Base-by-base conservation (phyloP, 2,888 invertebrate genomes). In the Amiota mariae region DNA sequence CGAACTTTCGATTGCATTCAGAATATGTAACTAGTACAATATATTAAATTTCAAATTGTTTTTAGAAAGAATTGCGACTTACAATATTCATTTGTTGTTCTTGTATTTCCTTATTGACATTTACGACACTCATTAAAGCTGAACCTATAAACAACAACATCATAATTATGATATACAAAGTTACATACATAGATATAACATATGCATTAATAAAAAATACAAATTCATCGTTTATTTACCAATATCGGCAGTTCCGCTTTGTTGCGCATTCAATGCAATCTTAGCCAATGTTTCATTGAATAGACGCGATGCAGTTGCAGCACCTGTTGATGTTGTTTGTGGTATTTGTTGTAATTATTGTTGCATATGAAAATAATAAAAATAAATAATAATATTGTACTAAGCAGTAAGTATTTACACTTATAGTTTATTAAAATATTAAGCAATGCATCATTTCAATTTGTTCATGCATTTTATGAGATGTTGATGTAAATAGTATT, bases 21-120 rank as follows among this genome's bases (percentile, higher is more conserved):
- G 36, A 6, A 36, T 6, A 36, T 6, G 36, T 2, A 6, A 36
- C 36, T 6, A 6, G 36, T 6, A 6, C 8, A 6, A 6, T 0
- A 36, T 36, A 36, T 36, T 36, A 36, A 36, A 36, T 36, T 6
- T 36, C 36, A 15, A 66, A n/a, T 3, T 47, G n/a, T 12, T 67
- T 49, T 49, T 15, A 12, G 8, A 10, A 15, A 12, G 8, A 10
- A 15, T 9, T 2, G 9, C 18, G 12, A 94, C 96, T 95, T 92
- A 97, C 97, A 88, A 97, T 97, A 89, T 96, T 97, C 94, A 97
- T 95, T 91, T 97, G 97, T 90, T 97, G 97, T 81, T 96, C 95
- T 91, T 97, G 97, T 80, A 97, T 97, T 90, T 97, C 97, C 89
- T 96, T 95, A 91, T 97, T 96, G 36, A 97, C 96, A 89, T 96